Percentiles rank a stretch among this genome's conserved stretches.
Evolutionary conservation across 2,797 vertebrate species (phyloP).

Genomic region (Diplodus sargus): DNA sequence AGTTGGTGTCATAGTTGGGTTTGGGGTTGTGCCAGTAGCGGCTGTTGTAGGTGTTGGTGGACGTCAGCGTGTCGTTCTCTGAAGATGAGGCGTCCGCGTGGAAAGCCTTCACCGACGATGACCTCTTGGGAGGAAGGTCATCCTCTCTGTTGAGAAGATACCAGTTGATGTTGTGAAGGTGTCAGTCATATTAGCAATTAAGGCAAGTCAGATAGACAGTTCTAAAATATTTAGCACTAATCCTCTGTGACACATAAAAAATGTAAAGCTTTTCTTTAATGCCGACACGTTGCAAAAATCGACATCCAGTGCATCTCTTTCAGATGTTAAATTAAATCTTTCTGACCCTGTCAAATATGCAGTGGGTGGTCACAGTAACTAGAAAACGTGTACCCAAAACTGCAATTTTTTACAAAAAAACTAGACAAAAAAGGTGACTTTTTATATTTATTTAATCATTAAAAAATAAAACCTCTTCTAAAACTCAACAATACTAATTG

Average conservation of each 20-base stretch:
- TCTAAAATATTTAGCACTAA: constrained; percentile 26
- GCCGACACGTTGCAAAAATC: not conserved
- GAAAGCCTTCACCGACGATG: constrained; percentile 91
- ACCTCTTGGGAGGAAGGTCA: constrained; percentile 94
- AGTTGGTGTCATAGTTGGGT: constrained; percentile 89
- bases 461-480: not conserved
- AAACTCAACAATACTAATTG: not conserved
- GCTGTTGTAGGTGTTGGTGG: constrained; percentile 97
- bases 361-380: not conserved
- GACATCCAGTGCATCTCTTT: not conserved
- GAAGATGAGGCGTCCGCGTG: constrained; percentile 95
- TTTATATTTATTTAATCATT: not conserved
- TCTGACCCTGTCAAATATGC: not conserved
- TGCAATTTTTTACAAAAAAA: not conserved
- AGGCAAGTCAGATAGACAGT: constrained; percentile 3
- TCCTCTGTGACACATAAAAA: constrained; percentile 23
- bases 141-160: constrained; percentile 89
- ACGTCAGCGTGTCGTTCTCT: constrained; percentile 96
- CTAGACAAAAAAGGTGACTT: not conserved
- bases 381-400: not conserved
- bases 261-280: constrained; percentile 7
- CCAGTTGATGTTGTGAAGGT: not conserved
- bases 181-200: constrained; percentile 13
- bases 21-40: constrained; percentile 96
- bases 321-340: not conserved